Evolutionary conservation across 2,888 invertebrate species (phyloP), one percentile per base, ranked within the genome.

Genomic region (Lucinisca nassula): DNA sequence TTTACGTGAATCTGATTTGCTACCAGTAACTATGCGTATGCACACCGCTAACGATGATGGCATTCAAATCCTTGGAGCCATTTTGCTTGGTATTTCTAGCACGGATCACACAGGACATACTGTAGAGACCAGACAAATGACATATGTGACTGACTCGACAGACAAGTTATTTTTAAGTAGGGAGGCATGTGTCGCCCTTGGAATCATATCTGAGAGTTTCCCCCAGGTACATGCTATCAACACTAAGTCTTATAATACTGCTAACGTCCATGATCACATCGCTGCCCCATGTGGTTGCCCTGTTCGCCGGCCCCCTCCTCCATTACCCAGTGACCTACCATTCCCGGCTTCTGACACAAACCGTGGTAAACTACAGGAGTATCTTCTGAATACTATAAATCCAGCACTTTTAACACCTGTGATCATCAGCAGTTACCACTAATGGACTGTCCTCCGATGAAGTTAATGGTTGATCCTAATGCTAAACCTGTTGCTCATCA

Each of bases 401-500:
- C 91, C 21, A 93, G 93, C 84, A 91, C 92, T 0, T 93, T 94
- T 77, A 94, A 94, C 88, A 90, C 85, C 0, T 94, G 93, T 81
- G 87, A 91, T 32, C 93, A 93, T 58, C 93, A 94, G 38, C 83
- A 79, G 0, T 30, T 87, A 27, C 74, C 74, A 24, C 74, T 40
- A 0, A 74, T 38, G 51, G 24, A 32, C 32, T 32, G 67, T 35
- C 35, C 91, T 30, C 91, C 91, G 0, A 81, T 93, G 73, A 61
- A 81, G 24, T 83, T 94, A 12, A 90, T 93, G 91, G 79, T 92
- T 0, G 91, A 94, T 61, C 88, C 89, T 0, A 55, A 87, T 27
- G 93, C 93, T 12, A 75, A 40, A 38, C 93, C 92, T 8, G 88
- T 92, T 0, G 92, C 92, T 21, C 80, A 90, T 61, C 93, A 94